Percentiles rank a stretch among this genome's conserved stretches.
These are phyloP conservation scores for Megalonaias nervosa DNA, from an alignment of 1,140 invertebrate genomes.

Conservation along the genomic window DNA sequence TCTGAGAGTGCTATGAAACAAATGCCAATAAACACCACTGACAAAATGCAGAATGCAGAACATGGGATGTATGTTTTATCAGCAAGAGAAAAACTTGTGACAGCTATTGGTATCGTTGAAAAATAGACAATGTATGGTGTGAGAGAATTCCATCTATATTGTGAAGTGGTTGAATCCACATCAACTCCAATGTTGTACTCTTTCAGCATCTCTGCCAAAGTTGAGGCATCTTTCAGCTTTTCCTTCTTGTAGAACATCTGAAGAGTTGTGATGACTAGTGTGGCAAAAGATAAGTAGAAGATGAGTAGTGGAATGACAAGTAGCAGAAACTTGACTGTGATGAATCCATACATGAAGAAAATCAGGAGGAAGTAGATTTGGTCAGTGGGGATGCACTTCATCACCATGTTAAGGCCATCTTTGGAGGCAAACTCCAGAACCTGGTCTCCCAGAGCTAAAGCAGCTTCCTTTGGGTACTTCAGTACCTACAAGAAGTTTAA, in stretches of 20 bases:
- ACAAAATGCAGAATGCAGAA: slow-evolving; percentile 85
- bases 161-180: slow-evolving; percentile 83
- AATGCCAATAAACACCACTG: slow-evolving; percentile 81
- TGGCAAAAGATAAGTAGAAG: slow-evolving; percentile 81
- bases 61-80: slow-evolving; percentile 84
- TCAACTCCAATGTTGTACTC: slow-evolving; percentile 69
- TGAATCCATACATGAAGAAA: slow-evolving; percentile 79
- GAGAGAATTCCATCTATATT: slow-evolving; percentile 86
- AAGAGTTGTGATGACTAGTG: slow-evolving; percentile 84
- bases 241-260: slow-evolving; percentile 77
- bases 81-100: slow-evolving; percentile 84
- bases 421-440: slow-evolving; percentile 85
- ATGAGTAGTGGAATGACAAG: slow-evolving; percentile 79
- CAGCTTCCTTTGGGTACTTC: slow-evolving; percentile 68
- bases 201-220: slow-evolving; percentile 55
- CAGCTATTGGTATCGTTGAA: slow-evolving; percentile 80
- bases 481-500: slow-evolving; percentile 37
- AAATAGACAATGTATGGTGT: slow-evolving; percentile 87
- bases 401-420: slow-evolving; percentile 83
- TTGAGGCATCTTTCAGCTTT: slow-evolving; percentile 57
- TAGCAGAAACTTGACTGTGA: slow-evolving; percentile 78
- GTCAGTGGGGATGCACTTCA: slow-evolving; percentile 83
- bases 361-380: slow-evolving; percentile 79
- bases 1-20: slow-evolving; percentile 81
- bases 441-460: slow-evolving; percentile 84